Base-by-base conservation (phyloP, 2,113 vertebrate species). In the Anser brachyrhynchus region DNA sequence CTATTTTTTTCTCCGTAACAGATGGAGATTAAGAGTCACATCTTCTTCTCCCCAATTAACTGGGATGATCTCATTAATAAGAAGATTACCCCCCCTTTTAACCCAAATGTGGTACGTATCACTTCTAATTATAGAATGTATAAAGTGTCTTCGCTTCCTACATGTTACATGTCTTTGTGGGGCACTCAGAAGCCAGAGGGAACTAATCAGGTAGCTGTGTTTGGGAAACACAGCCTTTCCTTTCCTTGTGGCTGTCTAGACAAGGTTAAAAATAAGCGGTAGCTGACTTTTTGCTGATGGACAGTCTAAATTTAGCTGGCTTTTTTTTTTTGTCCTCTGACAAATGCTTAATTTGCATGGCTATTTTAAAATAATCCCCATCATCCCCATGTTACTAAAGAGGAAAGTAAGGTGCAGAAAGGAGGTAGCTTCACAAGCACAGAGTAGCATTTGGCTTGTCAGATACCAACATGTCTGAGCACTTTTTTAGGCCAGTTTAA, bases 11-110 rank as follows among this genome's bases (percentile, higher is more conserved):
- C 93, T 92, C 79, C 96, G 75, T 96, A 91, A 96, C 98, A 99
- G 99, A 98, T 98, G 98, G 99, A 99, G 98, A 99, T 99, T 97
- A 99, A 99, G 98, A 99, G 97, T 98, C 99, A 99, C 93, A 96
- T 99, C 86, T 99, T 99, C 98, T 99, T 99, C 98, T 99, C 99
- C 31, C 98, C 99, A 81, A 99, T 99, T 97, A 99, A 99, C 98
- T 99, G 99, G 99, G 99, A 99, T 89, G 99, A 99, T 96, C 99
- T 99, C 94, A 99, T 99, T 95, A 98, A 99, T 97, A 99, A 99
- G 98, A 99, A 99, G 98, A 99, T 99, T 97, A 99, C 98, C 31
- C 99, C 99, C 54, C 99, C 99, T 92, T 99, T 99, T 98, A 99
- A 99, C 98, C 99, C 99, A 92, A 99, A 99, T 83, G 99, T 99